Evolutionary conservation across 1,140 invertebrate genomes (phyloP).

Genomic region (Octopus sinensis): DNA sequence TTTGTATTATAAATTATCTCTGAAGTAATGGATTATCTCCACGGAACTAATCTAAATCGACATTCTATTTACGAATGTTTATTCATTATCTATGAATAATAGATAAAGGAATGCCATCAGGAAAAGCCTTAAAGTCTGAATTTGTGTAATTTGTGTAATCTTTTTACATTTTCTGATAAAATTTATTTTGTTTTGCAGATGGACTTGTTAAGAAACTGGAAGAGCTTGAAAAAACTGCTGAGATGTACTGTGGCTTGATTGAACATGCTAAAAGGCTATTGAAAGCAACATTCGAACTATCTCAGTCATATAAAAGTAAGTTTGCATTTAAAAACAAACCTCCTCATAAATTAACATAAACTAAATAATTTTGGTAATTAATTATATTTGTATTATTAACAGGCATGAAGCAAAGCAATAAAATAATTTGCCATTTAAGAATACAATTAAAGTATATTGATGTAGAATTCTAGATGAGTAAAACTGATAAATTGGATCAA

Average conservation of each 20-base stretch:
- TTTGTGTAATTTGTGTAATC: too few species aligned
- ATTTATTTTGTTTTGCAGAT: conserved; percentile 61
- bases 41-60: too few species aligned
- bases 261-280: conserved; percentile 81
- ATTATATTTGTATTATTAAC: not conserved
- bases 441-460: too few species aligned
- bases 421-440: not conserved
- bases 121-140: too few species aligned
- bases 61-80: too few species aligned
- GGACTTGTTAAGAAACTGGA: conserved; percentile 91
- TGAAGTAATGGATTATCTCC: too few species aligned
- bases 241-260: conserved; percentile 68
- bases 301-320: conserved; percentile 71
- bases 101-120: too few species aligned
- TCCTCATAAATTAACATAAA: not conserved
- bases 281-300: conserved; percentile 71
- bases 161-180: too few species aligned
- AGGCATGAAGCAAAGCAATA: not conserved
- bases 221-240: conserved; percentile 78
- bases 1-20: too few species aligned
- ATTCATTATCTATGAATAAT: too few species aligned
- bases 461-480: too few species aligned
- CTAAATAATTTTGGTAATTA: not conserved
- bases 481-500: too few species aligned
- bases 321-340: not conserved